These are phyloP conservation scores for Sminthurinus aureus DNA, from an alignment of 2,888 invertebrate genomes.

Conservation along the genomic window DNA sequence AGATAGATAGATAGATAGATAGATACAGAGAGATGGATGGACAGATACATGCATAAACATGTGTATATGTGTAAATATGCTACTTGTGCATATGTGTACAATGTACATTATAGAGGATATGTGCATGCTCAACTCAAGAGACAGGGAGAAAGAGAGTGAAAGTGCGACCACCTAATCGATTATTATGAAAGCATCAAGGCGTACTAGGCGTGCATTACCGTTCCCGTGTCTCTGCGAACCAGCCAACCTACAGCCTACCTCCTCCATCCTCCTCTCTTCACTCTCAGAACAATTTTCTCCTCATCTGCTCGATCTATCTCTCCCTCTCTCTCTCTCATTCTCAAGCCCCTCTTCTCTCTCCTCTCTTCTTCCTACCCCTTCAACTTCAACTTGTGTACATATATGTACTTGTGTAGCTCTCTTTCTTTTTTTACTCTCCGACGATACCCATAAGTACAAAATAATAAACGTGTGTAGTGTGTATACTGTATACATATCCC, in stretches of 20 bases:
- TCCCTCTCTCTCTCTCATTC: background rate
- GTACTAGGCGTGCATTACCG: conserved; percentile 31
- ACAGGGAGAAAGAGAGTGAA: background rate
- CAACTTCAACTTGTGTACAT: conserved; percentile 2
- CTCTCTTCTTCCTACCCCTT: conserved; percentile 9
- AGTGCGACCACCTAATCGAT: conserved; percentile 33
- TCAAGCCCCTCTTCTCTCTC: conserved; percentile 14
- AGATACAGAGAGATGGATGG: background rate
- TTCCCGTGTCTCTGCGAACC: background rate
- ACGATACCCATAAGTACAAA: background rate
- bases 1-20: no score
- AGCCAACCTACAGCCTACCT: background rate
- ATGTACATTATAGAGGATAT: no score
- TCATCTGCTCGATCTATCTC: background rate
- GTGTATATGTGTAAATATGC: background rate
- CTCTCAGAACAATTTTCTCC: background rate
- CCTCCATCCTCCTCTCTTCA: background rate
- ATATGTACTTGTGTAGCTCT: background rate
- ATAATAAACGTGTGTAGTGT: no score
- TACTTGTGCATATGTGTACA: background rate
- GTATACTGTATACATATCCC: background rate
- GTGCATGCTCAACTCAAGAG: no score
- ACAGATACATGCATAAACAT: background rate
- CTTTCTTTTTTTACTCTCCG: conserved; percentile 7
- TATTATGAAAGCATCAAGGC: conserved; percentile 35